Percentiles rank a stretch among this genome's conserved stretches.
Evolutionary conservation across 2,113 vertebrate genomes (phyloP).

Genomic region (Gymnarchus niloticus): DNA sequence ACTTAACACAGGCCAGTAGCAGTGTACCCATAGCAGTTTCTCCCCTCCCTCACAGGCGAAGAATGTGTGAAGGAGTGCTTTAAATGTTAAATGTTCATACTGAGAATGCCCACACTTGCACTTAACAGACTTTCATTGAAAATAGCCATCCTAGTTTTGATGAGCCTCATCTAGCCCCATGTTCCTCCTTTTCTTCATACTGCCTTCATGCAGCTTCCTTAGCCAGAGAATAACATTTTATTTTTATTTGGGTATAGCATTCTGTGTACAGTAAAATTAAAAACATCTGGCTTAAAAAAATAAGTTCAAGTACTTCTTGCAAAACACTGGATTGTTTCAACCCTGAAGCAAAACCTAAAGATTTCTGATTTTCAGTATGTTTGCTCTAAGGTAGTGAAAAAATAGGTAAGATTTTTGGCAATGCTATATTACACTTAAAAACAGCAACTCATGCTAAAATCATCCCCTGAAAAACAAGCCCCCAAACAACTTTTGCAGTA

Average conservation of each 20-base stretch:
- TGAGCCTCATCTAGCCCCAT: background rate
- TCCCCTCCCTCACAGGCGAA: background rate
- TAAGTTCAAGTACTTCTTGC: conserved; percentile 1
- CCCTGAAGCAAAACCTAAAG: background rate
- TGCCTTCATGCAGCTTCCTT: too few relatives aligned
- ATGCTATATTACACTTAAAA: background rate
- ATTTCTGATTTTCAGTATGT: too few relatives aligned
- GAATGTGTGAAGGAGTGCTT: background rate
- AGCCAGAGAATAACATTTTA: background rate
- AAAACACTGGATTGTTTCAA: background rate
- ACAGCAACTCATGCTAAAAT: background rate
- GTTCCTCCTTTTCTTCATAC: too few relatives aligned
- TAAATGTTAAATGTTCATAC: background rate
- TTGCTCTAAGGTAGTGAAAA: background rate
- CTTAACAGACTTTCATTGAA: background rate
- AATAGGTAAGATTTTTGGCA: background rate
- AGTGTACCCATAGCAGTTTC: background rate
- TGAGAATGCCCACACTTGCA: background rate
- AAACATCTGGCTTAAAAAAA: background rate
- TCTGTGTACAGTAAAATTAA: background rate
- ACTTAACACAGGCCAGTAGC: background rate
- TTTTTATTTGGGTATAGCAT: background rate
- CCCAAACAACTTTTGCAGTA: too few relatives aligned
- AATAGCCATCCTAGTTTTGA: background rate
- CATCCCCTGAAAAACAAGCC: too few relatives aligned